Conservation (phyloP, 2,113 vertebrate genomes). For the Prionailurus bengalensis region DNA sequence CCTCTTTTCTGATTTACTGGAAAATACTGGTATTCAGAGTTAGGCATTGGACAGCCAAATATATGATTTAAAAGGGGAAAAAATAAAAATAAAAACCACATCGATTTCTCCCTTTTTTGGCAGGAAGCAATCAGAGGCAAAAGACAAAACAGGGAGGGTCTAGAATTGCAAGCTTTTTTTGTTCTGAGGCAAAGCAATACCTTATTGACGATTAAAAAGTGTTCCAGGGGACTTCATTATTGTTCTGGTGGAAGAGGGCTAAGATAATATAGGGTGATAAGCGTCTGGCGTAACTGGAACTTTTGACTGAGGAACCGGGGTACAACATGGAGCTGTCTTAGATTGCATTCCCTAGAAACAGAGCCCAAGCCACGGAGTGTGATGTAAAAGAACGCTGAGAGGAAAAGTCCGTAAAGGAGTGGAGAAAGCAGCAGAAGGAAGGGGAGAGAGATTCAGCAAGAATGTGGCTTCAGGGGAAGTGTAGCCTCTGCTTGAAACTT, state of each 20-base stretch:
- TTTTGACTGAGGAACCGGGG: background rate
- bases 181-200: background rate
- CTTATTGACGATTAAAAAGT: constrained; percentile 36
- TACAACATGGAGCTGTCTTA: background rate
- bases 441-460: background rate
- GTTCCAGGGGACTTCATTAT: background rate
- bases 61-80: constrained; percentile 33
- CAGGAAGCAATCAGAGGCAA: constrained; percentile 44
- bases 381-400: background rate
- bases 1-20: constrained; percentile 70
- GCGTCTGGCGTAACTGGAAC: background rate
- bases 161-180: background rate
- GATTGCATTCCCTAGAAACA: background rate
- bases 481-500: background rate
- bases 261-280: background rate
- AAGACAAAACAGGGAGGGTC: constrained; percentile 4
- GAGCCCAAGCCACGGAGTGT: background rate
- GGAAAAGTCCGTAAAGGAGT: background rate
- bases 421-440: background rate
- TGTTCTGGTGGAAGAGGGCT: background rate
- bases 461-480: background rate
- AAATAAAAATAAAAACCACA: background rate
- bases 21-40: constrained; percentile 66
- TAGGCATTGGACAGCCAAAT: constrained; percentile 46
- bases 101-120: background rate